phyloP scores from a whole-genome alignment of 2,797 vertebrate species.

The Sebastolobus alascanus region DNA sequence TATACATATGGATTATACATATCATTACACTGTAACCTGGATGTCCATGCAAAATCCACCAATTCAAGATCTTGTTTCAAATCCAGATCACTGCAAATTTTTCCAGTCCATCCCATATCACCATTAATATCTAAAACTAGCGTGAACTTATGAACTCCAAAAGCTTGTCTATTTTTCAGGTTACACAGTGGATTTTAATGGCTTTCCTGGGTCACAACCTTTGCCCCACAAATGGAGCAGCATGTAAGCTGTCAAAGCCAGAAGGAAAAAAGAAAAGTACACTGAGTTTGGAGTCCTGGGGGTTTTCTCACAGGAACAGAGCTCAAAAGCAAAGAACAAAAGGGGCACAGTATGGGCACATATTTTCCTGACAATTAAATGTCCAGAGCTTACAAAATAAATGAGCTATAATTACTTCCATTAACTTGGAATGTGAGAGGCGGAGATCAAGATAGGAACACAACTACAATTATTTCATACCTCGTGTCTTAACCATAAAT shows the following conservation, averaged over 20 bases:
- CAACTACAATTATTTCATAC: not conserved
- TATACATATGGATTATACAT: not conserved
- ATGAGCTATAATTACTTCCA: conserved; percentile 24
- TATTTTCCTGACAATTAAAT: conserved; percentile 29
- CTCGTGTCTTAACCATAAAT: not conserved
- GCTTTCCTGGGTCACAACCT: not conserved
- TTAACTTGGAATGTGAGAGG: conserved; percentile 16
- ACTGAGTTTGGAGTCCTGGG: not conserved
- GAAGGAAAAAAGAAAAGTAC: not conserved
- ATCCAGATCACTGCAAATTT: not conserved
- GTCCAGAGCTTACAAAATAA: conserved; percentile 15
- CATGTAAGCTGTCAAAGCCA: not conserved
- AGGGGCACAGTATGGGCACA: conserved; percentile 20
- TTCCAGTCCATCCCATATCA: not conserved
- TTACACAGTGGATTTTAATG: not conserved
- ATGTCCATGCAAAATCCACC: not conserved
- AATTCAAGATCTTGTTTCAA: not conserved
- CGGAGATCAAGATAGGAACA: not conserved
- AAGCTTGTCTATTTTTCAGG: not conserved
- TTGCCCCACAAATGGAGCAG: conserved; percentile 1
- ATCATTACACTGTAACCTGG: not conserved
- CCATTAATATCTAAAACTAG: not conserved
- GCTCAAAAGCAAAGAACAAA: conserved; percentile 6
- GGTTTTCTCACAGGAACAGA: conserved; percentile 11
- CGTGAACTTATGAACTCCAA: not conserved